phyloP scores from a whole-genome alignment of 2,113 vertebrate species.

The Anser cygnoides region DNA sequence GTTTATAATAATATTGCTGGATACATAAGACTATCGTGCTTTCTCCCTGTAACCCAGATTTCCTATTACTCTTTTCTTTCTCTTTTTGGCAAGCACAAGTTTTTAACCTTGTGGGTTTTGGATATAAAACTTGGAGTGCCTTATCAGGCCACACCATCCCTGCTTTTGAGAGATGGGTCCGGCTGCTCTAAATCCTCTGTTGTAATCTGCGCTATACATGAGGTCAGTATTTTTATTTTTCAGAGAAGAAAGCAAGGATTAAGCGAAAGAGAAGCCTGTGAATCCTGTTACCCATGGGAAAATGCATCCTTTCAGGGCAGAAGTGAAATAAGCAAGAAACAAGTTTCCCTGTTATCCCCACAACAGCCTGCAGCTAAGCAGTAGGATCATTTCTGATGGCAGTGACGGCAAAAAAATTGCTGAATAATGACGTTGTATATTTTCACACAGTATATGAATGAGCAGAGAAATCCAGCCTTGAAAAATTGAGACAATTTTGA shows the following conservation, averaged over 20 bases:
- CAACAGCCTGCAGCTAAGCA: background rate
- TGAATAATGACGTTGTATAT: background rate
- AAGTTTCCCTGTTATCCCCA: background rate
- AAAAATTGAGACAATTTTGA: background rate
- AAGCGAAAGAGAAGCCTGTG: background rate
- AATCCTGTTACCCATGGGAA: background rate
- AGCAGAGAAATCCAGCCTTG: background rate
- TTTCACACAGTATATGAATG: background rate
- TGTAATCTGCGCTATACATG: background rate
- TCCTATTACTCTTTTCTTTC: background rate
- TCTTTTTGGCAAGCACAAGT: background rate
- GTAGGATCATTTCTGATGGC: background rate
- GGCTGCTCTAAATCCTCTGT: background rate
- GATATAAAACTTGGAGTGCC: background rate
- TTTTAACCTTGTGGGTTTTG: background rate
- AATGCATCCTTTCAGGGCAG: background rate
- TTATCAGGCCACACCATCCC: background rate
- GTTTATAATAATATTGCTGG: background rate
- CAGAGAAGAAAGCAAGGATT: background rate
- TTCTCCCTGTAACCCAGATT: background rate
- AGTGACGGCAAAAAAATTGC: background rate
- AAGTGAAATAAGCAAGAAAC: background rate
- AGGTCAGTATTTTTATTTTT: background rate
- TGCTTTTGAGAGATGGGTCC: background rate
- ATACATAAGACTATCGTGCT: background rate